phyloP scores from a whole-genome alignment of 2,888 invertebrate species.

The Stenoptilia bipunctidactyla region DNA sequence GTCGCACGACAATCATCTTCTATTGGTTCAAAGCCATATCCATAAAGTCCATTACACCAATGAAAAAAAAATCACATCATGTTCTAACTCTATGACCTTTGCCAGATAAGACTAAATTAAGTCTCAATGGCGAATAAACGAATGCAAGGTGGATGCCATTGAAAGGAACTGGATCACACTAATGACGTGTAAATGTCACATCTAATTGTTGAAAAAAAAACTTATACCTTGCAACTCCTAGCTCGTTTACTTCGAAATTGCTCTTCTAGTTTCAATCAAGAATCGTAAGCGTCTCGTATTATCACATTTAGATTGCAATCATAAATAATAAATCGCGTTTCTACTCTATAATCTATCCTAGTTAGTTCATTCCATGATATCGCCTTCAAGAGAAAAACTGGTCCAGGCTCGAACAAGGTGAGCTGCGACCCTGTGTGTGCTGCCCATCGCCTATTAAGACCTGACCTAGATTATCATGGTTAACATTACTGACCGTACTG shows the following conservation, averaged over 20 bases:
- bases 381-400: constrained; percentile 40
- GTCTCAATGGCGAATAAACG: no score
- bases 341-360: neutral
- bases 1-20: constrained; percentile 57
- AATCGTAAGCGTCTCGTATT: neutral
- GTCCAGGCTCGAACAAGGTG: constrained; percentile 49
- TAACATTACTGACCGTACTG: neutral
- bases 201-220: no score
- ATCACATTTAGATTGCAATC: neutral
- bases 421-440: constrained; percentile 29
- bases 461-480: neutral
- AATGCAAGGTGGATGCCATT: no score
- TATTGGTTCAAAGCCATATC: constrained; percentile 63
- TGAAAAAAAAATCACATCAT: constrained; percentile 27
- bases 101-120: neutral
- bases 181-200: no score
- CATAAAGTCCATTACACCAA: constrained; percentile 57
- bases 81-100: constrained; percentile 24
- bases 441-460: neutral
- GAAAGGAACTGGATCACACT: no score
- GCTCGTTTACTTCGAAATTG: no score
- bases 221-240: no score
- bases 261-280: no score
- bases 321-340: constrained; percentile 14
- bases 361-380: neutral